Base-by-base conservation (phyloP, 2,797 vertebrate genomes). In the Cossypha dichroa region DNA sequence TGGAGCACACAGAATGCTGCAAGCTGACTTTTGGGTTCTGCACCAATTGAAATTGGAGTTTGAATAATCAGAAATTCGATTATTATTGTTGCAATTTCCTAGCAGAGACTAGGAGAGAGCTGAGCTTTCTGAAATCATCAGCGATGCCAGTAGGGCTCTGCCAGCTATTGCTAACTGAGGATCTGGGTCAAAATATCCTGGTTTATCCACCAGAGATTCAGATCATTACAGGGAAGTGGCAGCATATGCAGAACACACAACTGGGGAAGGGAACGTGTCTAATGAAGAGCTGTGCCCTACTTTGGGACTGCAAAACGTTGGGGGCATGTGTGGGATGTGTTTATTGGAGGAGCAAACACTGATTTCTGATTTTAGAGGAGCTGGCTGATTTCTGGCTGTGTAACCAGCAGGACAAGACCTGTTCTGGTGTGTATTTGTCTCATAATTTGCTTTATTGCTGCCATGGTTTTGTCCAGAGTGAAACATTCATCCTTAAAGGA, bases 111-210 rank as follows among this genome's bases (percentile, higher is more conserved):
- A 11, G 26, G n/a, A 20, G 29, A 41, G 41, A 3, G 26, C 48
- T 72, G 88, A 81, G 51, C 43, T 75, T 15, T 26, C 20, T 34
- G 77, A 77, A 74, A 60, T 58, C 33, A 9, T 17, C 52, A 63
- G 55, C 0, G 0, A 31, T 55, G 88, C 48, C 56, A 79, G 52
- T 0, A 54, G 75, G 82, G 90, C 85, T 87, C 48, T 55, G 17
- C 34, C 59, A 88, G 85, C 88, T 76, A 13, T 38, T 77, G n/a
- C 90, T n/a, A 19, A 59, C 46, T 25, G 63, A 92, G 66, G 90
- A 87, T 78, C 90, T 94, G 94, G 90, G 92, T 93, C 91, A 96
- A 29, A 93, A 84, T n/a, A 28, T 41, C 62, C 78, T 21, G 25
- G 23, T 68, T 94, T 96, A 93, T 72, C 80, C 94, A 75, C 86